Conservation (phyloP, 2,888 invertebrate genomes). For the Dicycla oo region DNA sequence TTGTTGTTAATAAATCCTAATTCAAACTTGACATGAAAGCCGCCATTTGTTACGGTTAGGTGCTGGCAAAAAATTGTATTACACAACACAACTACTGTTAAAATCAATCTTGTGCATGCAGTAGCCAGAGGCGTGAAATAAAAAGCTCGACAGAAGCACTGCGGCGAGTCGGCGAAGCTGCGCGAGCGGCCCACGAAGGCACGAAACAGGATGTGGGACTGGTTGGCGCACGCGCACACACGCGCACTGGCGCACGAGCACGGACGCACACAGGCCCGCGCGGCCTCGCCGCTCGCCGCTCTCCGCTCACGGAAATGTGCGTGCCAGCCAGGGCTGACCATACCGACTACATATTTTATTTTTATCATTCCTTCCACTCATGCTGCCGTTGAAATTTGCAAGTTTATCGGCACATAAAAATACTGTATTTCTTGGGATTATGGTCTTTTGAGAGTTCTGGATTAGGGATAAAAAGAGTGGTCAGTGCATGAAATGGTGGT, state of each 20-base stretch:
- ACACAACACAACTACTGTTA: conserved; percentile 67
- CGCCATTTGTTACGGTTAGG: conserved; percentile 50
- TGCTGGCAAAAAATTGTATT: conserved; percentile 58
- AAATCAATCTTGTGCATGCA: conserved; percentile 75
- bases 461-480: conserved; percentile 26
- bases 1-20: conserved; percentile 21
- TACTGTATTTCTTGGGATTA: conserved; percentile 40
- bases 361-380: conserved; percentile 61
- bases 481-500: conserved; percentile 3
- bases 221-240: conserved; percentile 84
- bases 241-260: conserved; percentile 64
- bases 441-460: conserved; percentile 40
- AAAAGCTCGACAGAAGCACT: conserved; percentile 86
- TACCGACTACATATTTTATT: conserved; percentile 63
- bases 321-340: conserved; percentile 79
- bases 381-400: conserved; percentile 59
- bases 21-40: conserved; percentile 39
- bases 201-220: conserved; percentile 90
- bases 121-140: conserved; percentile 85
- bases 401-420: conserved; percentile 61
- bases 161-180: conserved; percentile 83
- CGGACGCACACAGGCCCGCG: conserved; percentile 76
- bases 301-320: conserved; percentile 89
- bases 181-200: conserved; percentile 79
- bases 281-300: conserved; percentile 86